A percentile compares a stretch with the other conserved stretches of the same genome.
phyloP scores from a whole-genome alignment of 2,888 invertebrate species.

The Eristalis tenax region DNA sequence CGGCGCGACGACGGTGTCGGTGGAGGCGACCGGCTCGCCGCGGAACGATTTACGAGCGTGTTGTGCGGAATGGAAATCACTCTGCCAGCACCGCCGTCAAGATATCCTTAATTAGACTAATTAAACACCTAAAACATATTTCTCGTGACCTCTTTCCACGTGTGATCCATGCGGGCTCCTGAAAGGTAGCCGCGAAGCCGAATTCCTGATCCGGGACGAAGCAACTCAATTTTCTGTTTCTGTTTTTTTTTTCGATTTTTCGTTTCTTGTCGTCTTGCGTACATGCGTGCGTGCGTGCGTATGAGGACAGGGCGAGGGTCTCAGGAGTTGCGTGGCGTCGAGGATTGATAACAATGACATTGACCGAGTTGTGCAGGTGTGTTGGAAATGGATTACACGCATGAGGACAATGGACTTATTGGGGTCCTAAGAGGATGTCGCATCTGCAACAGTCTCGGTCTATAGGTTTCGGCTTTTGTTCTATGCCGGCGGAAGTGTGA shows the following conservation, averaged over 20 bases:
- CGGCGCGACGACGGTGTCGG: too few relatives aligned
- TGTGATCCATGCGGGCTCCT: conserved; percentile 56
- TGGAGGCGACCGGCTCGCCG: neutral
- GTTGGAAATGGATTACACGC: conserved; percentile 46
- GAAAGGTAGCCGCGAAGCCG: conserved; percentile 15
- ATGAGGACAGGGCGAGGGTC: neutral
- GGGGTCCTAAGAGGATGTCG: conserved; percentile 42
- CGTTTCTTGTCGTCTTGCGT: neutral
- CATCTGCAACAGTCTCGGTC: conserved; percentile 44
- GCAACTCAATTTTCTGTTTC: conserved; percentile 50
- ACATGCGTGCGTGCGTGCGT: conserved; percentile 33
- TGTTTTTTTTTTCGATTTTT: neutral
- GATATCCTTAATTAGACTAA: conserved; percentile 71
- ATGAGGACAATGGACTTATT: conserved; percentile 42
- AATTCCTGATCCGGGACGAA: conserved; percentile 13
- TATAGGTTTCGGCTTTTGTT: conserved; percentile 13
- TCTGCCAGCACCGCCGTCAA: conserved; percentile 56
- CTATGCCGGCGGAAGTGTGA: conserved; percentile 63
- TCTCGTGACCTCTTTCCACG: conserved; percentile 51
- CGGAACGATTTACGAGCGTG: conserved; percentile 61
- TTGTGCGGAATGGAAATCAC: conserved; percentile 65
- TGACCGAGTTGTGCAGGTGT: conserved; percentile 69
- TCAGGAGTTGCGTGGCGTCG: conserved; percentile 35
- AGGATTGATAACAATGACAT: conserved; percentile 68
- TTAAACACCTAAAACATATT: conserved; percentile 69